Base-by-base conservation (phyloP, 1,140 invertebrate genomes). In the Drosophila bocki region DNA sequence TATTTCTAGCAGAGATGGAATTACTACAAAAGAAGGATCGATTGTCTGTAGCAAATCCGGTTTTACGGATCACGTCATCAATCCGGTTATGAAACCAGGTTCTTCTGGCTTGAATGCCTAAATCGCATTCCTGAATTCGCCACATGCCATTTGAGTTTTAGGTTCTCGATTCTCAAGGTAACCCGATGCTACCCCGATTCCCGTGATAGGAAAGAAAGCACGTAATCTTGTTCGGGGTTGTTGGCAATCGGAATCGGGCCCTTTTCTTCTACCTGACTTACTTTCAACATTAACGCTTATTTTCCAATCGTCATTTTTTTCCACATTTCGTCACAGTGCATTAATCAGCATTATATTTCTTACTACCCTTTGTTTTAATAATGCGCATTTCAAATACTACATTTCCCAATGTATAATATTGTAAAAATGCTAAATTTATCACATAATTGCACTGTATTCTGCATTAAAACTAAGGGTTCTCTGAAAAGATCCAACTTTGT, bases 261-360 rank as follows among this genome's bases (percentile, higher is more conserved):
- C 41, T 65, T 69, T 67, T 29, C 26, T 76, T 81, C 58, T 70
- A 80, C 64, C 59, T 61, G 78, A 63, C 74, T 54, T 70, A 32
- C 42, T 48, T 78, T 75, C 71, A 33, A 69, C 64, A 71, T 70
- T 65, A 76, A 71, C 56, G 60, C 42, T 45, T 76, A 79, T 79
- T 51, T 33, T 67, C 7, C 11, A 44, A 77, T 51, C 37, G 51
- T 11, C 13, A 39, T 47, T 39, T 59, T 54, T 60, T 42, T 29
- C 53, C 35, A 15, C 44, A 80, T 84, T 84, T 88, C 74, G 72
- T 84, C 54, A 81, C 85, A 90, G 69, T 69, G 59, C 50, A 90
- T 88, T 80, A 88, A 88, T 87, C 77, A 83, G 69, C 72, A 65
- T 68, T 80, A 58, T 33, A 44, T 72, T 64, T 42, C 45, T 29